These are phyloP conservation scores for Lycaena phlaeas DNA, from an alignment of 2,888 invertebrate species.

Conservation along the genomic window DNA sequence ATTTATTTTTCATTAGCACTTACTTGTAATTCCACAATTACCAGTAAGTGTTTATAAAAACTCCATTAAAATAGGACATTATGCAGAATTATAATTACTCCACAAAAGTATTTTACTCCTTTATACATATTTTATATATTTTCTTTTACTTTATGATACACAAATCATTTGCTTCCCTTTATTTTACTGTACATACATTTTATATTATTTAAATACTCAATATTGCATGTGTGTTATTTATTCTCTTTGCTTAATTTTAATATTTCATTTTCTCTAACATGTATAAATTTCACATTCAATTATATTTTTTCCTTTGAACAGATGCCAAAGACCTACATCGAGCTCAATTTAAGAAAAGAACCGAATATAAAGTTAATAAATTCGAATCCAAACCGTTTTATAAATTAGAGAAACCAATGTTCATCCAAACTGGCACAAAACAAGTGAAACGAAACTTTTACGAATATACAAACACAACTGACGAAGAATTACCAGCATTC, in stretches of 20 bases:
- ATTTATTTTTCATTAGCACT: too few relatives aligned
- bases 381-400: constrained; percentile 23
- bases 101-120: too few relatives aligned
- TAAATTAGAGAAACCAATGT: constrained; percentile 49
- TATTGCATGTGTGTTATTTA: constrained; percentile 4
- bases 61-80: too few relatives aligned
- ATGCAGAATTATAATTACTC: too few relatives aligned
- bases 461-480: constrained; percentile 39
- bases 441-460: constrained; percentile 37
- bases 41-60: too few relatives aligned
- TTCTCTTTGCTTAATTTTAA: neutral
- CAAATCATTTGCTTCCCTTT: neutral
- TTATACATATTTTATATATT: too few relatives aligned
- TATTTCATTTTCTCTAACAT: constrained; percentile 13
- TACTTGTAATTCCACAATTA: too few relatives aligned
- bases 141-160: neutral
- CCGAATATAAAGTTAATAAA: constrained; percentile 30
- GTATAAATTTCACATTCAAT: constrained; percentile 23
- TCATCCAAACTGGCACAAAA: constrained; percentile 43
- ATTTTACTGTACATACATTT: neutral
- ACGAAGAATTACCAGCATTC: constrained; percentile 42
- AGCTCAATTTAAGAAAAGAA: constrained; percentile 39
- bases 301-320: constrained; percentile 45
- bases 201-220: neutral
- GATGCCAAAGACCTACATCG: constrained; percentile 65